A percentile compares a stretch with the other conserved stretches of the same genome.
Evolutionary conservation across 2,888 invertebrate genomes (phyloP).

Genomic region (Metallyticus violacea): DNA sequence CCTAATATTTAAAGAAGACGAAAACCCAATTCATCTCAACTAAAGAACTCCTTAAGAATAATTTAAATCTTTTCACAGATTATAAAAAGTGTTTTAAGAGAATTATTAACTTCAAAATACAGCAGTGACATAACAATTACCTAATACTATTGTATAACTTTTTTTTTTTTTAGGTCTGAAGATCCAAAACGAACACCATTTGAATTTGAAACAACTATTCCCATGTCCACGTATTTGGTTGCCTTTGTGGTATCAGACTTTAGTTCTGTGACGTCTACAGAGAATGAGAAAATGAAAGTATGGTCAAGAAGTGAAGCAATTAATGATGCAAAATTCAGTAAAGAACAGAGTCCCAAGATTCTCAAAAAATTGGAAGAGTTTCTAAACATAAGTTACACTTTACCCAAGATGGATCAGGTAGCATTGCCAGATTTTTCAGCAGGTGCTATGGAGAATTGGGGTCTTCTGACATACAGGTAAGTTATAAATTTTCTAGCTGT

Average conservation of each 20-base stretch:
- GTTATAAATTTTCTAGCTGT: no score
- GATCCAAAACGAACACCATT: background rate
- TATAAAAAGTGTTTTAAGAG: no score
- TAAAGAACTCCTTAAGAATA: background rate
- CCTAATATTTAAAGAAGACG: no score
- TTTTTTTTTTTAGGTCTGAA: no score
- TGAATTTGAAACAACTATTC: constrained; percentile 48
- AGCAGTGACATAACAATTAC: no score
- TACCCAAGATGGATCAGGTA: constrained; percentile 68
- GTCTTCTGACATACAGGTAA: constrained; percentile 57
- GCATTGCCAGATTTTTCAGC: constrained; percentile 76
- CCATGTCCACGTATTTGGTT: constrained; percentile 64
- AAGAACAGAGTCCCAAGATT: constrained; percentile 56
- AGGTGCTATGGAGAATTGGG: constrained; percentile 78
- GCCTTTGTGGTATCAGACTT: constrained; percentile 79
- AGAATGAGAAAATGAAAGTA: constrained; percentile 50
- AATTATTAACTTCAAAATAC: no score
- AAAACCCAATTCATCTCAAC: background rate
- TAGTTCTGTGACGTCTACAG: constrained; percentile 42
- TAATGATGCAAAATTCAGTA: constrained; percentile 62
- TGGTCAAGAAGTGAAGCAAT: constrained; percentile 68
- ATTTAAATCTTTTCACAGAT: background rate
- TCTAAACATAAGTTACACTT: constrained; percentile 56
- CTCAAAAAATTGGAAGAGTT: constrained; percentile 58
- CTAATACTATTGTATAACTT: no score